Evolutionary conservation across 2,888 invertebrate species (phyloP).

Genomic region (Napeogenes inachia): DNA sequence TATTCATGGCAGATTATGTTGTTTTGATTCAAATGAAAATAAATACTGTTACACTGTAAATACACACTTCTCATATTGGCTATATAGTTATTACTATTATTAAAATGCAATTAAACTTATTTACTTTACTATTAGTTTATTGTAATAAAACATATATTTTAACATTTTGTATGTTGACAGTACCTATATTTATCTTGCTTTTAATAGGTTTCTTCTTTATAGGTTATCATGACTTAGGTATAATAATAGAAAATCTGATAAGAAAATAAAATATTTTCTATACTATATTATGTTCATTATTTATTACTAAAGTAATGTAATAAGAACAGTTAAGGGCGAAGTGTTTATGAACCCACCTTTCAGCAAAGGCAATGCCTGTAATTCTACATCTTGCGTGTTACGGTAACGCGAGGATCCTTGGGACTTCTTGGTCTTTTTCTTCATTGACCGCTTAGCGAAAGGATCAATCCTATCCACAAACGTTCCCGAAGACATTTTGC

Average conservation of each 20-base stretch:
- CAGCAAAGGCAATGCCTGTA: slow-evolving; percentile 95
- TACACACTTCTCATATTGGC: no score
- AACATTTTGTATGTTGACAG: not conserved
- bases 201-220: not conserved
- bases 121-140: no score
- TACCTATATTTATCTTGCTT: not conserved
- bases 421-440: slow-evolving; percentile 99
- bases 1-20: no score
- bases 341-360: slow-evolving; percentile 86
- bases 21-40: no score
- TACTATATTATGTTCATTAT: not conserved
- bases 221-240: not conserved
- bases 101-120: no score
- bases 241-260: slow-evolving; percentile 2
- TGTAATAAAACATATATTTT: not conserved
- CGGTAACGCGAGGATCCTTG: slow-evolving; percentile 99
- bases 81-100: no score
- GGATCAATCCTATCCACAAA: slow-evolving; percentile 99
- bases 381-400: slow-evolving; percentile 98
- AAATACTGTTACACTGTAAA: no score
- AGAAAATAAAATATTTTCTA: not conserved
- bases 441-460: slow-evolving; percentile 97
- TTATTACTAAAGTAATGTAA: not conserved
- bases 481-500: slow-evolving; percentile 86
- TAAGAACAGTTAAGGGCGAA: not conserved